Conservation (phyloP, 2,888 invertebrate genomes). For the Choristoneura rosaceana region DNA sequence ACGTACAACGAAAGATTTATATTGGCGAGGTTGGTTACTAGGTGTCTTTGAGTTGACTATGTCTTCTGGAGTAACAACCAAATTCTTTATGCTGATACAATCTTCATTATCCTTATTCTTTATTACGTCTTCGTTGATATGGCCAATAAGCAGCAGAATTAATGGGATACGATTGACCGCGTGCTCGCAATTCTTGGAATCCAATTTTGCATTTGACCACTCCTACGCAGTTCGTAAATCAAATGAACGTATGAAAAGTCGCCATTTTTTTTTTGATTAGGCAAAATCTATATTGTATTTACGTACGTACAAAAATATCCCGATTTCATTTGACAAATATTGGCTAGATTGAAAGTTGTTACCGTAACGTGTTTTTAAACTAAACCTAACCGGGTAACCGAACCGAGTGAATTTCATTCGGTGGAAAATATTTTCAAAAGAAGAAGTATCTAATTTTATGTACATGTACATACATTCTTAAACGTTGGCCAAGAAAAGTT, state of each 20-base stretch:
- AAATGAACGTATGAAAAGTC: conserved; percentile 49
- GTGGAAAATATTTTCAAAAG: too few species aligned
- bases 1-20: neutral
- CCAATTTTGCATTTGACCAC: conserved; percentile 76
- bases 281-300: too few species aligned
- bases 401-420: too few species aligned
- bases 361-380: too few species aligned
- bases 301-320: too few species aligned
- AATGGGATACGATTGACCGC: conserved; percentile 67
- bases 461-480: too few species aligned
- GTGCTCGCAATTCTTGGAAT: conserved; percentile 72
- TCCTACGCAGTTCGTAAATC: conserved; percentile 72
- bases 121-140: conserved; percentile 19
- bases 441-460: too few species aligned
- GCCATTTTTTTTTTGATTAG: neutral
- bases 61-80: neutral
- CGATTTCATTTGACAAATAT: too few species aligned
- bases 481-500: too few species aligned
- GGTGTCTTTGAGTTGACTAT: conserved; percentile 17
- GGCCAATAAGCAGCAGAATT: conserved; percentile 52
- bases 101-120: conserved; percentile 9
- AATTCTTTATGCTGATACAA: neutral
- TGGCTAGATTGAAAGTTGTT: too few species aligned
- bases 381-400: too few species aligned
- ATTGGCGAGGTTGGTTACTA: neutral